These are phyloP conservation scores for Diarsia brunnea DNA, from an alignment of 2,888 invertebrate genomes.

Conservation along the genomic window DNA sequence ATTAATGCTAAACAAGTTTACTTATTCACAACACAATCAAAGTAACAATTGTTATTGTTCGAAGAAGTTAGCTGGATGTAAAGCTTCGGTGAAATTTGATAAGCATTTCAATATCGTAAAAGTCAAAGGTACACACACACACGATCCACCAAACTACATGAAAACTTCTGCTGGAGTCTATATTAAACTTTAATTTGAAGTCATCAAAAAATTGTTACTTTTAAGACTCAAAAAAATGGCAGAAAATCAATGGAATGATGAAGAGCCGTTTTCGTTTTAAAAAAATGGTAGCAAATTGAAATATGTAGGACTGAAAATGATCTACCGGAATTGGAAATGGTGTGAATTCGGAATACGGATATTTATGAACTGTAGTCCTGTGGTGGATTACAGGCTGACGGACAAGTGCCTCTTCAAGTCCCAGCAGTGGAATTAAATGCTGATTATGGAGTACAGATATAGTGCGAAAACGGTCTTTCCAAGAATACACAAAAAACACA, in stretches of 20 bases:
- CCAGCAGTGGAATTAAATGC: neutral
- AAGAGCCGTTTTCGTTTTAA: too few relatives aligned
- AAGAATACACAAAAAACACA: neutral
- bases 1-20: constrained; percentile 21
- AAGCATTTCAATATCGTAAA: constrained; percentile 13
- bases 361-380: neutral
- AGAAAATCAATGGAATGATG: too few relatives aligned
- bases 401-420: too few relatives aligned
- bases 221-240: neutral
- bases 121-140: constrained; percentile 10
- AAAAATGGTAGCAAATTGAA: too few relatives aligned
- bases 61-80: constrained; percentile 25
- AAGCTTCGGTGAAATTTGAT: constrained; percentile 15
- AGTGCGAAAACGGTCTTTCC: neutral
- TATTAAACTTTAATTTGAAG: constrained; percentile 14
- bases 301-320: neutral
- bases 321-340: neutral
- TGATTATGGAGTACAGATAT: neutral
- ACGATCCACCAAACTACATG: constrained; percentile 16
- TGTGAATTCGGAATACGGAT: neutral
- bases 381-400: too few relatives aligned
- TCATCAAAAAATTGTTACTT: neutral
- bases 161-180: constrained; percentile 16
- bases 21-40: constrained; percentile 18
- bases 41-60: constrained; percentile 7